These are phyloP conservation scores for Drosophila serrata DNA, from an alignment of 1,140 invertebrate genomes.

Conservation along the genomic window DNA sequence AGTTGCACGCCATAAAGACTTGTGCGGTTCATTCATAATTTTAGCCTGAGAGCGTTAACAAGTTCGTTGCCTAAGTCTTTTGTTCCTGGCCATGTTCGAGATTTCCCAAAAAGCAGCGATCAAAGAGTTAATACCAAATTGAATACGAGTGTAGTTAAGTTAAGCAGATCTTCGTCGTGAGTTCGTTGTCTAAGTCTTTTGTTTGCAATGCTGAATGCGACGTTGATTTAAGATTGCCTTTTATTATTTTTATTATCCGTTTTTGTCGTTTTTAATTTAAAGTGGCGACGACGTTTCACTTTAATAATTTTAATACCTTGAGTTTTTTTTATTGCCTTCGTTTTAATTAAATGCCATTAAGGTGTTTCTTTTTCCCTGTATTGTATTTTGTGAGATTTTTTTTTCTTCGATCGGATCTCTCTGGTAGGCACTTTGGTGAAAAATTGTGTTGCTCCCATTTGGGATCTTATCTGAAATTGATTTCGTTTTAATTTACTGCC, in stretches of 20 bases:
- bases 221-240: slow-evolving; percentile 53
- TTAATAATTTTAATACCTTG: slow-evolving; percentile 67
- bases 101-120: slow-evolving; percentile 33
- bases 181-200: slow-evolving; percentile 63
- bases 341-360: slow-evolving; percentile 66
- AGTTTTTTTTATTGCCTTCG: slow-evolving; percentile 47
- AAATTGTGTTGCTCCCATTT: slow-evolving; percentile 48
- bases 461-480: slow-evolving; percentile 58
- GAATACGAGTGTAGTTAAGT: slow-evolving; percentile 40
- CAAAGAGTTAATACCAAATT: slow-evolving; percentile 44
- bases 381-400: slow-evolving; percentile 28
- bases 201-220: slow-evolving; percentile 51
- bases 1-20: slow-evolving; percentile 8
- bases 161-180: slow-evolving; percentile 29
- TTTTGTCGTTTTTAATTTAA: slow-evolving; percentile 52
- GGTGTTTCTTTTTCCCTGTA: slow-evolving; percentile 46
- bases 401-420: slow-evolving; percentile 17
- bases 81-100: slow-evolving; percentile 39
- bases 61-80: slow-evolving; percentile 61
- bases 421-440: slow-evolving; percentile 35
- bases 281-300: slow-evolving; percentile 63
- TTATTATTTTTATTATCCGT: slow-evolving; percentile 48
- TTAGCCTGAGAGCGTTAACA: slow-evolving; percentile 24
- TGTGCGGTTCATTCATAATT: slow-evolving; percentile 47
- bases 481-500: slow-evolving; percentile 48